Base-by-base conservation (phyloP, 2,113 vertebrate genomes). In the Holacanthus passer region DNA sequence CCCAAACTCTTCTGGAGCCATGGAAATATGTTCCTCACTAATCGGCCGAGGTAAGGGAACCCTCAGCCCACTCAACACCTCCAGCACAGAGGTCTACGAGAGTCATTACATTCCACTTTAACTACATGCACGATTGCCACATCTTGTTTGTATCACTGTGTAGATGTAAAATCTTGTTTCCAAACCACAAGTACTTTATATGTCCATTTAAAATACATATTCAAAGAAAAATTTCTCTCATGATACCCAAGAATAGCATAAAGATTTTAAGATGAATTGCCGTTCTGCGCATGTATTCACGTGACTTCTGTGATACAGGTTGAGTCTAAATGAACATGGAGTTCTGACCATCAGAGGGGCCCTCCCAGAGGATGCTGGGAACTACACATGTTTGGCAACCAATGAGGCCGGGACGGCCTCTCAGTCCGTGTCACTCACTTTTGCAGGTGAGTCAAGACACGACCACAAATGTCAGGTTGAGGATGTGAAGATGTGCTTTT, bases 341-440 rank as follows among this genome's bases (percentile, higher is more conserved):
- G 92, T 94, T 39, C 92, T 99, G 86, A 92, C 92, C 88, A 97
- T 99, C 78, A 93, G 58, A 71, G 94, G 82, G 2, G 93, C 97
- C 1, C 70, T 92, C 78, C 96, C 95, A n/a, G 96, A 96, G 91
- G 97, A 99, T 89, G 95, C 97, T 68, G 97, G 98, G 88, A 97
- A 96, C 87, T 99, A 99, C 89, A 97, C 94, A 79, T 99, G 98
- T 89, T 79, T 87, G 0, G 97, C 97, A 7, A 60, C 88, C 89
- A 99, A 96, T 1, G 72, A 87, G 2, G 93, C 95, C 48, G 97
- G 97, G 50, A 91, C 69, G 3, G 87, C 82, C 48, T 91, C 84
- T 65, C 92, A 94, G 39, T 75, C 79, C 5, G 91, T 82, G 14
- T 71, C 82, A 17, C 84, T 96, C 8, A 94, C 76, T 52, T 96